phyloP scores from a whole-genome alignment of 2,888 invertebrate species.

The Xestia c-nigrum region DNA sequence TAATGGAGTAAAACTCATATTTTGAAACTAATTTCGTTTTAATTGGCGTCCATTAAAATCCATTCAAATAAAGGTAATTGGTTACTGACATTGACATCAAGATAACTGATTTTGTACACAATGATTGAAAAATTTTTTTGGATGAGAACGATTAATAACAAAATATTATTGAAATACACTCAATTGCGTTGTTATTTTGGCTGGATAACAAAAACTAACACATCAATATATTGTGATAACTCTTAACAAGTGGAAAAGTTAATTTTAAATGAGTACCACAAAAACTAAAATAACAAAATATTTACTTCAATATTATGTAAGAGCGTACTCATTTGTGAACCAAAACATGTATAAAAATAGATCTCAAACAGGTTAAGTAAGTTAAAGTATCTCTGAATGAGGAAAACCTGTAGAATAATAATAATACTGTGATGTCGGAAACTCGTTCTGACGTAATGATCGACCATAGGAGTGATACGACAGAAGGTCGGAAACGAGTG shows the following conservation, averaged over 20 bases:
- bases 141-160: constrained; percentile 9
- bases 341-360: constrained; percentile 27
- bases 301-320: constrained; percentile 12
- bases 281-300: background rate
- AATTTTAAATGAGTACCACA: background rate
- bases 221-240: background rate
- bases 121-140: constrained; percentile 6
- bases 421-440: constrained; percentile 30
- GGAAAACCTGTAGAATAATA: constrained; percentile 51
- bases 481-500: constrained; percentile 4
- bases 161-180: background rate
- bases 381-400: constrained; percentile 32
- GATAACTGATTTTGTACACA: constrained; percentile 28
- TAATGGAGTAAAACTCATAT: constrained; percentile 19
- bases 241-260: background rate
- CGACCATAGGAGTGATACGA: background rate
- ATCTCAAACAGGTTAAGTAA: constrained; percentile 31
- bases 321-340: background rate
- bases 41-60: constrained; percentile 18
- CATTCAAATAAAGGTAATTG: constrained; percentile 3
- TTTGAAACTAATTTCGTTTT: constrained; percentile 44
- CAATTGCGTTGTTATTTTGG: background rate
- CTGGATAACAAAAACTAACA: background rate
- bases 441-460: constrained; percentile 36
- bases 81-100: constrained; percentile 15